Conservation (phyloP, 2,113 vertebrate species). For the Turdus rufiventris region DNA sequence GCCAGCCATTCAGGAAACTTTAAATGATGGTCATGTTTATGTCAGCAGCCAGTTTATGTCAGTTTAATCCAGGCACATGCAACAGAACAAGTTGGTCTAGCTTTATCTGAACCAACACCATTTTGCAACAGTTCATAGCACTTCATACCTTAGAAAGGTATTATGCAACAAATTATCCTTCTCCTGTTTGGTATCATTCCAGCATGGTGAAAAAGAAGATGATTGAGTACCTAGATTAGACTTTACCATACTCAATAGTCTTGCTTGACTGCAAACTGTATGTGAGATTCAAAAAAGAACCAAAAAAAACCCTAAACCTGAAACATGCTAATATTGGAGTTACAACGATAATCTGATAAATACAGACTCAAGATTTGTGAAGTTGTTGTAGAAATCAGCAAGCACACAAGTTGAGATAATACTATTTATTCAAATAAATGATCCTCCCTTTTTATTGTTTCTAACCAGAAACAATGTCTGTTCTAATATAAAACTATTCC, state of each 20-base stretch:
- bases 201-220: conserved; percentile 36
- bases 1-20: conserved; percentile 1
- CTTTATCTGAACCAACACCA: conserved; percentile 41
- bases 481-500: background rate
- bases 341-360: background rate
- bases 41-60: background rate
- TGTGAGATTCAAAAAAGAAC: background rate
- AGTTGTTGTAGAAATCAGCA: background rate
- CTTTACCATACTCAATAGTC: background rate
- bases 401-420: background rate
- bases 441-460: background rate
- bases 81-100: conserved; percentile 47
- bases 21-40: conserved; percentile 1
- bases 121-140: conserved; percentile 47
- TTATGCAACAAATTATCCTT: conserved; percentile 41
- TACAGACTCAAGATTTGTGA: background rate
- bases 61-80: background rate
- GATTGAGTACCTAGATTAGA: background rate
- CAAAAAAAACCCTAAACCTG: fast-evolving
- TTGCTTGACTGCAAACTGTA: background rate
- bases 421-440: background rate
- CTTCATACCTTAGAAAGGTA: conserved; percentile 16
- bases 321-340: background rate
- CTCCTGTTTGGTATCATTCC: conserved; percentile 50
- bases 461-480: background rate